phyloP scores from a whole-genome alignment of 2,797 vertebrate genomes.

The Pangasius djambal region DNA sequence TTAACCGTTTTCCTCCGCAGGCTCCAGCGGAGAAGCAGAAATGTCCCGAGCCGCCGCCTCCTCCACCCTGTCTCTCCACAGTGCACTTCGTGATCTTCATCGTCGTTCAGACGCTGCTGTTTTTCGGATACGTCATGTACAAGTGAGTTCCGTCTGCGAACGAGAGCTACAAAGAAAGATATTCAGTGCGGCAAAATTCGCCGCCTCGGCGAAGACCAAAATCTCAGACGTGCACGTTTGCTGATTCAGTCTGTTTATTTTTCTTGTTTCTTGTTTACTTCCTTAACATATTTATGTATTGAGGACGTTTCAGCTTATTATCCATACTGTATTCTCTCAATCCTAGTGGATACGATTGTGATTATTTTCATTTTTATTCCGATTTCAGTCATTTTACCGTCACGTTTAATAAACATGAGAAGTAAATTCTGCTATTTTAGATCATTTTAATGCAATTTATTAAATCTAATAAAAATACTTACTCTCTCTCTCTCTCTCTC shows the following conservation, averaged over 20 bases:
- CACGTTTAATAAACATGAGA: neutral
- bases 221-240: neutral
- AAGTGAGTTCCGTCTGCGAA: constrained; percentile 75
- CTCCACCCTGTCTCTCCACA: constrained; percentile 89
- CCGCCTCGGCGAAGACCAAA: neutral
- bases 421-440: neutral
- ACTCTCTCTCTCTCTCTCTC: neutral
- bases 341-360: too few species aligned
- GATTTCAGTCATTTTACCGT: neutral
- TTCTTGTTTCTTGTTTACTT: neutral
- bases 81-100: constrained; percentile 89
- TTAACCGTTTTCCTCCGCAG: constrained; percentile 66
- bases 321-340: neutral
- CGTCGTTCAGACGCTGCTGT: constrained; percentile 86
- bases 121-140: constrained; percentile 93
- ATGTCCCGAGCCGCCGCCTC: constrained; percentile 87
- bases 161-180: neutral
- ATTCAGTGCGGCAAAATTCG: neutral
- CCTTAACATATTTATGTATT: neutral
- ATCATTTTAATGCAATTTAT: neutral
- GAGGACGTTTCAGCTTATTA: neutral
- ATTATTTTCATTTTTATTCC: neutral
- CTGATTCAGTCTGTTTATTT: neutral
- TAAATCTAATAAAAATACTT: neutral
- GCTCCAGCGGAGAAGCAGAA: constrained; percentile 84